Conservation (phyloP, 1,140 invertebrate species). For the Drosophila varians region DNA sequence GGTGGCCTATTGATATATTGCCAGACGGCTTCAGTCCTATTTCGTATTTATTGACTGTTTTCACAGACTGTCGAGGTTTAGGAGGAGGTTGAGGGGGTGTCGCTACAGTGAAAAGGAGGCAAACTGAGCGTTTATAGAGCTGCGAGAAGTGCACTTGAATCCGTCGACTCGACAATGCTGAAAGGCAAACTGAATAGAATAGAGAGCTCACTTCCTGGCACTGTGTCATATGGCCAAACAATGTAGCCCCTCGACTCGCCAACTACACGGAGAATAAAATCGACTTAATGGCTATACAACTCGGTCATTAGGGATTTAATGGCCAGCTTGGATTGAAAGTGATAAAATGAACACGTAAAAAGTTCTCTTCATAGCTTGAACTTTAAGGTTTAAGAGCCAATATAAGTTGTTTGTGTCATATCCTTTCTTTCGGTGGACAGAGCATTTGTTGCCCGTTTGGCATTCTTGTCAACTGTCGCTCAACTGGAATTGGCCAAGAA, state of each 20-base stretch:
- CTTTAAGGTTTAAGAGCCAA: not conserved
- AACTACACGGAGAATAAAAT: slow-evolving; percentile 34
- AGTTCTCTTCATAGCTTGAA: no score
- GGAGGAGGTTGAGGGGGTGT: not conserved
- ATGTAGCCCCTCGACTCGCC: slow-evolving; percentile 30
- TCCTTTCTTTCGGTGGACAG: not conserved
- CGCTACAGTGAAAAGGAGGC: slow-evolving; percentile 7
- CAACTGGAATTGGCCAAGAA: not conserved
- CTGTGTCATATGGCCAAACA: slow-evolving; percentile 36
- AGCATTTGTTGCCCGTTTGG: not conserved
- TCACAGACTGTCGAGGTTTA: slow-evolving; percentile 1
- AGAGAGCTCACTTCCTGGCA: slow-evolving; percentile 8
- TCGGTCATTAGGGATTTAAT: slow-evolving; percentile 10
- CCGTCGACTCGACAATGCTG: slow-evolving; percentile 25
- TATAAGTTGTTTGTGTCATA: no score
- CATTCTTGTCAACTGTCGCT: not conserved
- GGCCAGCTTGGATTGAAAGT: not conserved
- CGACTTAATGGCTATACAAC: slow-evolving; percentile 19
- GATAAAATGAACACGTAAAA: not conserved
- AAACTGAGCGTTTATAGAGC: slow-evolving; percentile 20
- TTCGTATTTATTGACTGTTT: slow-evolving; percentile 72
- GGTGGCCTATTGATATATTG: slow-evolving; percentile 60
- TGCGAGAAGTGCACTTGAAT: slow-evolving; percentile 32
- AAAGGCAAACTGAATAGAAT: slow-evolving; percentile 5
- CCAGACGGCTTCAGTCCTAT: slow-evolving; percentile 29